These are phyloP conservation scores for Patella caerulea DNA, from an alignment of 2,888 invertebrate genomes.

Conservation along the genomic window DNA sequence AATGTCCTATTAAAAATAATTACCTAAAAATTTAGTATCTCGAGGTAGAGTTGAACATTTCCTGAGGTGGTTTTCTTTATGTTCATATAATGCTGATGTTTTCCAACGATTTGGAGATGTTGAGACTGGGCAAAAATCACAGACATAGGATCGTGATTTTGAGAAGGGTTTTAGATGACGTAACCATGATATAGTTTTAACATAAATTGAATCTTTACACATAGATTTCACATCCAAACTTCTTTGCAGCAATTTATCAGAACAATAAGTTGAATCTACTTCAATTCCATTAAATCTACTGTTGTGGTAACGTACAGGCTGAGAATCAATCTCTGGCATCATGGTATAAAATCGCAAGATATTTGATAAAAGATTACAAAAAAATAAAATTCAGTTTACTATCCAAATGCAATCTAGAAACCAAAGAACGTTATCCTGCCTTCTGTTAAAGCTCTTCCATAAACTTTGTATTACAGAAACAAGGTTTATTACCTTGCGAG, in stretches of 20 bases:
- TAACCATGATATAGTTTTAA: constrained; percentile 43
- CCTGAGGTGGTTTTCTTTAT: constrained; percentile 15
- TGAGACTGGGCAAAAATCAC: background rate
- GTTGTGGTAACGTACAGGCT: constrained; percentile 1
- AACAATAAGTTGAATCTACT: background rate
- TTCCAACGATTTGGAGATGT: constrained; percentile 5
- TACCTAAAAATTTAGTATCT: constrained; percentile 37
- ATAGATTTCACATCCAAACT: constrained; percentile 21
- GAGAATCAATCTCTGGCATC: constrained; percentile 1
- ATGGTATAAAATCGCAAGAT: background rate
- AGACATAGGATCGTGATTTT: constrained; percentile 16
- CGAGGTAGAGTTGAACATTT: constrained; percentile 47
- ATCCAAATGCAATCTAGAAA: too few species aligned
- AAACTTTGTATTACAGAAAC: too few species aligned
- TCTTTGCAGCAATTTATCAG: constrained; percentile 3
- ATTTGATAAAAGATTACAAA: too few species aligned
- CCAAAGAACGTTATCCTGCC: too few species aligned
- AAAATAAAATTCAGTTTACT: too few species aligned
- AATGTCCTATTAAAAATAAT: background rate
- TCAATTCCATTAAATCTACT: background rate
- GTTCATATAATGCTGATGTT: background rate
- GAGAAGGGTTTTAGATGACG: constrained; percentile 37
- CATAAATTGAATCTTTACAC: constrained; percentile 39
- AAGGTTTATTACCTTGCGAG: too few species aligned
- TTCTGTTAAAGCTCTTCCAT: too few species aligned